These are phyloP conservation scores for Drosophila conformis DNA, from an alignment of 2,888 invertebrate genomes.

Conservation along the genomic window DNA sequence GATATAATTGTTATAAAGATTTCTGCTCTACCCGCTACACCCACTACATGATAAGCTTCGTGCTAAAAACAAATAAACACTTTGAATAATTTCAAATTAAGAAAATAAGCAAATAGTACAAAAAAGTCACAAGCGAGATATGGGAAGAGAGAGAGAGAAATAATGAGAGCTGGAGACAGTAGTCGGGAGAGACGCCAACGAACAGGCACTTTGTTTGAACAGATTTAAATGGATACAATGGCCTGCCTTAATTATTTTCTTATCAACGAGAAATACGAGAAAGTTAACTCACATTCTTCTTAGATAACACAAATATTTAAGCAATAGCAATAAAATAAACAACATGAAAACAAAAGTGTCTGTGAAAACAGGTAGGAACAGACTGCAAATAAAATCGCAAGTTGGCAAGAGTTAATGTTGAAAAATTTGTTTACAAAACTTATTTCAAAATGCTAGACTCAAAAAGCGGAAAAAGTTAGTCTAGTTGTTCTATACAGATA, in stretches of 20 bases:
- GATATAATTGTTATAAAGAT: neutral
- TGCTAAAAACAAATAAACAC: conserved; percentile 53
- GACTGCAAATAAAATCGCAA: neutral
- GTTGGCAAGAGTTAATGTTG: neutral
- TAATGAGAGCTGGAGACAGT: neutral
- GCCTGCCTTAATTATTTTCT: conserved; percentile 19
- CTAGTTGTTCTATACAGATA: neutral
- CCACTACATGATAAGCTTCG: conserved; percentile 31
- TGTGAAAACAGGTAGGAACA: neutral
- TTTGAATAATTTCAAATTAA: conserved; percentile 59
- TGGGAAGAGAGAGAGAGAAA: neutral
- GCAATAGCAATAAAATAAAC: neutral
- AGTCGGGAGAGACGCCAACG: conserved; percentile 26
- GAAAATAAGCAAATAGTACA: conserved; percentile 34
- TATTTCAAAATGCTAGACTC: neutral
- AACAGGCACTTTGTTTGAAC: conserved; percentile 33
- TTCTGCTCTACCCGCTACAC: conserved; percentile 1
- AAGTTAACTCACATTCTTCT: conserved; percentile 8
- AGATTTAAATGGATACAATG: conserved; percentile 37
- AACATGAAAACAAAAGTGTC: conserved; percentile 19
- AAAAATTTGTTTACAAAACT: neutral
- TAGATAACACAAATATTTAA: neutral
- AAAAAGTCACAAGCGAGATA: neutral
- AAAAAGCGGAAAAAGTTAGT: neutral
- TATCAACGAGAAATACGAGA: conserved; percentile 21